phyloP scores from a whole-genome alignment of 2,888 invertebrate genomes.

The Nipponacmea schrenckii region DNA sequence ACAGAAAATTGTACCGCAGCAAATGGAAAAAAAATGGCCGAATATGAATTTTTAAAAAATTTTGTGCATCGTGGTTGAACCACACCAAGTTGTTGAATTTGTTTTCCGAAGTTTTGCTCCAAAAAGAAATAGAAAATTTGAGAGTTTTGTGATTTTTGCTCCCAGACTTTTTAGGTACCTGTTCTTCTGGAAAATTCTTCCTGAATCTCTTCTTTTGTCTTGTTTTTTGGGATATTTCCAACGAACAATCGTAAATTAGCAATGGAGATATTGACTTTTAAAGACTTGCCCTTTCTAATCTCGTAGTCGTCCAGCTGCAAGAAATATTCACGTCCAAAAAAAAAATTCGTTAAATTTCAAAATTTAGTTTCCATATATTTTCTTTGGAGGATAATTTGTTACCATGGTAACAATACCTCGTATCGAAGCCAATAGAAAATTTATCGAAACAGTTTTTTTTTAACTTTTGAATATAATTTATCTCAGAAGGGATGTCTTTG shows the following conservation, averaged over 20 bases:
- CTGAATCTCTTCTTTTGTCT: slow-evolving; percentile 99
- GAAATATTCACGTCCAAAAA: slow-evolving; percentile 69
- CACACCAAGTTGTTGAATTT: no score
- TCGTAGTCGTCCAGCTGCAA: slow-evolving; percentile 99
- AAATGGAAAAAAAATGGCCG: no score
- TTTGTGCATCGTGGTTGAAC: no score
- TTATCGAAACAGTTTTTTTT: background rate
- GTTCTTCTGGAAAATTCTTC: slow-evolving; percentile 99
- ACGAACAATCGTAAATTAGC: slow-evolving; percentile 99
- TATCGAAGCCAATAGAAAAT: slow-evolving; percentile 3
- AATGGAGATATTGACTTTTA: slow-evolving; percentile 99
- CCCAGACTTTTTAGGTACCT: slow-evolving; percentile 85
- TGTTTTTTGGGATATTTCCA: slow-evolving; percentile 99
- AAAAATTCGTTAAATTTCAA: slow-evolving; percentile 17
- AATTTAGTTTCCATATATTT: slow-evolving; percentile 16
- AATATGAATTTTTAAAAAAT: no score
- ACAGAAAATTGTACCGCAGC: no score
- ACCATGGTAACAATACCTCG: slow-evolving; percentile 9
- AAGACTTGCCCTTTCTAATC: slow-evolving; percentile 99
- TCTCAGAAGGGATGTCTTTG: no score
- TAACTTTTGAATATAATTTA: background rate
- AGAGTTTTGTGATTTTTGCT: slow-evolving; percentile 1
- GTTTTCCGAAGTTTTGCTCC: background rate
- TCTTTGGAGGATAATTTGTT: background rate
- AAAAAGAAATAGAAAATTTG: background rate